Evolutionary conservation across 2,113 vertebrate genomes (phyloP).

Genomic region (Saccopteryx leptura): DNA sequence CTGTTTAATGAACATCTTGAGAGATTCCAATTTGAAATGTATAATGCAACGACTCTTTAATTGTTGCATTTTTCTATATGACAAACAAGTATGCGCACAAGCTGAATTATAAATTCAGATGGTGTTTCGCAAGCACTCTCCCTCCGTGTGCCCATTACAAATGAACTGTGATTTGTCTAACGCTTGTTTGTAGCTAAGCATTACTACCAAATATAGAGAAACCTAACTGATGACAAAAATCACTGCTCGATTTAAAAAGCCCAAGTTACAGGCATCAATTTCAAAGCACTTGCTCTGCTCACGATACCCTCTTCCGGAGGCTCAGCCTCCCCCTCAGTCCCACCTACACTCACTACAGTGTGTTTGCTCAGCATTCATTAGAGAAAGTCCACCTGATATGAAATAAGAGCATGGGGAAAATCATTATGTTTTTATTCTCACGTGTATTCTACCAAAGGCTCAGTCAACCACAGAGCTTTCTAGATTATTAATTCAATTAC

Average conservation of each 20-base stretch:
- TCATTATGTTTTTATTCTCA: not conserved
- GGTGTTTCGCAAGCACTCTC: slow-evolving; percentile 40
- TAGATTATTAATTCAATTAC: not conserved
- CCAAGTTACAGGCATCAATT: slow-evolving; percentile 57
- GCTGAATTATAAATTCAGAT: not conserved
- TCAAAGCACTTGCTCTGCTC: slow-evolving; percentile 69
- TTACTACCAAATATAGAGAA: slow-evolving; percentile 72
- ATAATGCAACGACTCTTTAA: slow-evolving; percentile 39
- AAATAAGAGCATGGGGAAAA: not conserved
- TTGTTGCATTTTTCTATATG: slow-evolving; percentile 34
- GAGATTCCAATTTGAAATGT: slow-evolving; percentile 26
- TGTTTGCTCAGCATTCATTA: slow-evolving; percentile 18
- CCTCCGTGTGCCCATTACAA: not conserved
- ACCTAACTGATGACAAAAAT: slow-evolving; percentile 63
- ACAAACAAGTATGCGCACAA: slow-evolving; percentile 2
- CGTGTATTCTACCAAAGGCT: not conserved
- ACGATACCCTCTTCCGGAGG: slow-evolving; percentile 53
- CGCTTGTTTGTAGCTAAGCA: slow-evolving; percentile 63
- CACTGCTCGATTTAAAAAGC: slow-evolving; percentile 72
- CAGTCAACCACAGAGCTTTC: not conserved
- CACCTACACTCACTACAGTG: slow-evolving; percentile 12
- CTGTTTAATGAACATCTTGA: slow-evolving; percentile 32
- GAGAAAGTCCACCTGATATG: not conserved
- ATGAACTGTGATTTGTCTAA: slow-evolving; percentile 5
- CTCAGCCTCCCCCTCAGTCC: slow-evolving; percentile 51